These are phyloP conservation scores for Bombus consobrinus DNA, from an alignment of 1,140 invertebrate genomes.

Conservation along the genomic window DNA sequence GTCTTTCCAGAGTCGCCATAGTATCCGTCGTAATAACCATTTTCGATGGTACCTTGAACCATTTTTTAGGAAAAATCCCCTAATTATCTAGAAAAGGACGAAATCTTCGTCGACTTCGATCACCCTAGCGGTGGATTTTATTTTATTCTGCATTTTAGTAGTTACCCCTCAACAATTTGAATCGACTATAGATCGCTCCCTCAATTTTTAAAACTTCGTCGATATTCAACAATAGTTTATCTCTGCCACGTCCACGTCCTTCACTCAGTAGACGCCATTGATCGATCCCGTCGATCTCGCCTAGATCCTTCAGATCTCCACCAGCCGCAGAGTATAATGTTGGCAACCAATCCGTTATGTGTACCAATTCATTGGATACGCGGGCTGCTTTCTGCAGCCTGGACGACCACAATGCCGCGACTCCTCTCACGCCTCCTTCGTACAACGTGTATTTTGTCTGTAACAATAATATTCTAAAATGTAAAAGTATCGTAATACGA, in stretches of 20 bases:
- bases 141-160: not conserved
- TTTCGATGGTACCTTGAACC: constrained; percentile 56
- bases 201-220: constrained; percentile 81
- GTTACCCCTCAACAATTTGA: constrained; percentile 83
- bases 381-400: constrained; percentile 80
- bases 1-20: constrained; percentile 72
- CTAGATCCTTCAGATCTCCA: constrained; percentile 80
- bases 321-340: constrained; percentile 85
- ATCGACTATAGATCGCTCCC: constrained; percentile 78
- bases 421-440: constrained; percentile 88
- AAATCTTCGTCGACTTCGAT: not conserved
- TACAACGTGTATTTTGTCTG: constrained; percentile 88
- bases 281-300: constrained; percentile 85
- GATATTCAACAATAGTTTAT: constrained; percentile 81
- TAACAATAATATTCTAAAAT: constrained; percentile 35
- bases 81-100: not conserved
- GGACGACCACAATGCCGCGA: constrained; percentile 87
- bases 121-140: not conserved
- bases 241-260: constrained; percentile 69
- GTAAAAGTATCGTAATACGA: too few species aligned
- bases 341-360: constrained; percentile 89
- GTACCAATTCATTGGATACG: constrained; percentile 84
- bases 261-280: constrained; percentile 83
- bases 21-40: constrained; percentile 75
- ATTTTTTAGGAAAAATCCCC: not conserved